Evolutionary conservation across 2,797 vertebrate species (phyloP), one percentile per base, ranked within the genome.

Genomic region (Bryconaethiops microstoma): DNA sequence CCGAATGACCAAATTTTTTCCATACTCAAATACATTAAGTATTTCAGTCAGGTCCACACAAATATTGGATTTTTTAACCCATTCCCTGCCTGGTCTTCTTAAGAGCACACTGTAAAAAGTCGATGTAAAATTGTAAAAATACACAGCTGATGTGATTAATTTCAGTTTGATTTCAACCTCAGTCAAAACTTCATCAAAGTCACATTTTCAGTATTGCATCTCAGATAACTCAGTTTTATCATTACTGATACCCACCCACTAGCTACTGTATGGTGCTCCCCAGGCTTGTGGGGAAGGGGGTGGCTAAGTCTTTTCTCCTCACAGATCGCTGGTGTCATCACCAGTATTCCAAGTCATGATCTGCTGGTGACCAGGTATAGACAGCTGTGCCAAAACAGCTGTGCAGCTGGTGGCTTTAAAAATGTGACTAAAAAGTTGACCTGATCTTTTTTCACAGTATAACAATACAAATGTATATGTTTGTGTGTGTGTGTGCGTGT

Each of bases 401-500:
- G 60, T 62, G 60, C 60, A 62, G 25, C 23, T 62, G 60, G 23
- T 29, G 14, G 23, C 62, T 64, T 64, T 64, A 35, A 35, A 48
- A 64, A 16, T 35, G 17, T 35, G 25, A 17, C 14, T 29, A 2
- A 39, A 17, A 59, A 1, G 7, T 59, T n/a, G 21, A 59, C 57
- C 57, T 59, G 57, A 14, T 54, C 12, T 4, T 50, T 50, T 16
- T 39, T 7, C 21, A 62, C 29, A 55, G 77, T 71, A 54, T 52
- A 72, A 16, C 19, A 62, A 62, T 19, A 62, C 16, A 5, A 59
- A 29, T 29, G 29, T 1, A 3, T 29, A 29, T 29, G 29, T 29
- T 29, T 76, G 74, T 57, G 42, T 62, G 29, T 68, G 35, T 19
- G 16, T 50, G 73, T 52, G 48, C 3, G 40, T 40, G 62, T 59